Percentiles rank a stretch among this genome's conserved stretches.
Conservation (phyloP, 2,797 vertebrate genomes). For the Smutsia gigantea region DNA sequence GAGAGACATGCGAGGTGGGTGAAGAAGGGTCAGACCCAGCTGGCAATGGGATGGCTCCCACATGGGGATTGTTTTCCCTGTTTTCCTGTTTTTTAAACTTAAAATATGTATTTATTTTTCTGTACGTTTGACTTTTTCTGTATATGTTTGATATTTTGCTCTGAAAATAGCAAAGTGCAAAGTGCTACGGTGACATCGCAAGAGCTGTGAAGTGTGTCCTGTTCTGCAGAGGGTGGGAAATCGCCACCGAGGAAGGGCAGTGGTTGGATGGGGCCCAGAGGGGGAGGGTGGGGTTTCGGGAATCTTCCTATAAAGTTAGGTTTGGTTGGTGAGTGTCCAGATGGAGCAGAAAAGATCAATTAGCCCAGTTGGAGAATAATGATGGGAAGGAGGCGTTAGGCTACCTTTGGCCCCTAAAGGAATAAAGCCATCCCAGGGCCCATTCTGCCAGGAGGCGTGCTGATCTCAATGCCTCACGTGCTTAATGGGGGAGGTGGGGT, state of each 20-base stretch:
- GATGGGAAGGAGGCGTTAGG: not conserved
- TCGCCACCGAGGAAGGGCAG: not conserved
- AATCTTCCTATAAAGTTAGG: not conserved
- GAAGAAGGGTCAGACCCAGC: too few species aligned
- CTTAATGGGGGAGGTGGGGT: not conserved
- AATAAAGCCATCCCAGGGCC: not conserved
- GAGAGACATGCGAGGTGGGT: too few species aligned
- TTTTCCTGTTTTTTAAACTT: too few species aligned
- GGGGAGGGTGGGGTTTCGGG: rapidly evolving
- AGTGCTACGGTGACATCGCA: not conserved
- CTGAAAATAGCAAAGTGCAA: not conserved
- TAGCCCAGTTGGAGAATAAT: not conserved
- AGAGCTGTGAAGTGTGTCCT: not conserved
- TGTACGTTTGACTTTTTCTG: too few species aligned
- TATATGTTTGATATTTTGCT: too few species aligned
- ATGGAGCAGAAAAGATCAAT: not conserved
- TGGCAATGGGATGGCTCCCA: too few species aligned
- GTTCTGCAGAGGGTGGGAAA: not conserved
- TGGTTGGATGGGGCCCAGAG: rapidly evolving
- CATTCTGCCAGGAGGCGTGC: too few species aligned
- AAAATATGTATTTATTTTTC: too few species aligned
- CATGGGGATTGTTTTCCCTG: too few species aligned
- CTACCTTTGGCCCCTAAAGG: not conserved
- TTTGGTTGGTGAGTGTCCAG: not conserved
- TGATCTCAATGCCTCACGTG: not conserved